Percentiles rank a stretch among this genome's conserved stretches.
phyloP scores from a whole-genome alignment of 53 echinoderm and acorn worm species.

The Luidia sarsii region DNA sequence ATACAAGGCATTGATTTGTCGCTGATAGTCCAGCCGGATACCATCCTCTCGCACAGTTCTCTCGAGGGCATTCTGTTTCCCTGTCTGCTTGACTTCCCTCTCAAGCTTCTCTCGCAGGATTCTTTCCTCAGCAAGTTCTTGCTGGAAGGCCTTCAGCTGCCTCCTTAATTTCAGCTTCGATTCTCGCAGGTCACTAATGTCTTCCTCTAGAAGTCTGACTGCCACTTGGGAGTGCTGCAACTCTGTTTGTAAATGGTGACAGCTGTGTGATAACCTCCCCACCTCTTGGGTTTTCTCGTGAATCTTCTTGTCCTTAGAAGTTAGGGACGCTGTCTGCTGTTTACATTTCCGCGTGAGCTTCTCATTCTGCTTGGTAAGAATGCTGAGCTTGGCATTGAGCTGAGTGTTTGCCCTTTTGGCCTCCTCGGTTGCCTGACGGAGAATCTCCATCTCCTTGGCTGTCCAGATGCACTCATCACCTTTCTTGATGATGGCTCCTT shows the following conservation, averaged over 20 bases:
- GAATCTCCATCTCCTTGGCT: slow-evolving; percentile 60
- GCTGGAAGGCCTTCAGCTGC: slow-evolving; percentile 37
- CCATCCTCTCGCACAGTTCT: slow-evolving; percentile 59
- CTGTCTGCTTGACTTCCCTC: slow-evolving; percentile 44
- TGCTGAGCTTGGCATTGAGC: slow-evolving; percentile 43
- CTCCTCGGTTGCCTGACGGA: slow-evolving; percentile 53
- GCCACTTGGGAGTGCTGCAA: slow-evolving; percentile 40
- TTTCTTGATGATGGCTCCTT: too few relatives aligned
- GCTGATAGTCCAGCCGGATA: slow-evolving; percentile 66
- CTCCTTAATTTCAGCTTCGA: slow-evolving; percentile 54
- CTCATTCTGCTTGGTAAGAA: slow-evolving; percentile 24
- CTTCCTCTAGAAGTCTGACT: slow-evolving; percentile 60
- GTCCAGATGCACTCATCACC: slow-evolving; percentile 63
- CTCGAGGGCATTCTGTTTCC: slow-evolving; percentile 48
- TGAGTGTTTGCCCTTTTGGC: slow-evolving; percentile 53
- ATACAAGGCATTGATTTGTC: slow-evolving; percentile 62
- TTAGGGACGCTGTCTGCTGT: slow-evolving; percentile 39
- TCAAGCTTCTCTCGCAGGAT: slow-evolving; percentile 40
- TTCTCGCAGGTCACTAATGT: slow-evolving; percentile 60
- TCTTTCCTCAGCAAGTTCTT: slow-evolving; percentile 27
- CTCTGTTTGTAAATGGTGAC: slow-evolving; percentile 57
- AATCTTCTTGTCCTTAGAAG: slow-evolving; percentile 26
- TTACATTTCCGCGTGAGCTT: slow-evolving; percentile 49
- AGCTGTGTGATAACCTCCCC: slow-evolving; percentile 46
- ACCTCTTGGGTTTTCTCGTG: slow-evolving; percentile 44